Evolutionary conservation across 2,888 invertebrate species (phyloP).

Genomic region (Standfussiana lucernea): DNA sequence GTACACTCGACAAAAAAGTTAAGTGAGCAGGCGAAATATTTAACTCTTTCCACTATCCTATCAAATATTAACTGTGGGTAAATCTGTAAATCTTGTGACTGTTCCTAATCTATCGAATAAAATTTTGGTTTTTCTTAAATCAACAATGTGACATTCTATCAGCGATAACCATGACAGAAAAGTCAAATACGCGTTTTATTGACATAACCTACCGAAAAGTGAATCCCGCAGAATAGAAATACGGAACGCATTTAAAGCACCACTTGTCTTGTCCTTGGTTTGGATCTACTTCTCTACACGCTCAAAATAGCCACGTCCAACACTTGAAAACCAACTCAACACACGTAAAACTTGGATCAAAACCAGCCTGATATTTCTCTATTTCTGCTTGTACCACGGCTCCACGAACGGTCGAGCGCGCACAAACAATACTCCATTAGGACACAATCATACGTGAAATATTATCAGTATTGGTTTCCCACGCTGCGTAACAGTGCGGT

Average conservation of each 20-base stretch:
- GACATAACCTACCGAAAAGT: not conserved
- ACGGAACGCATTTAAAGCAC: not conserved
- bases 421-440: constrained; percentile 63
- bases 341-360: not conserved
- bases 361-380: not conserved
- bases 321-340: not conserved
- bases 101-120: not conserved
- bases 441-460: constrained; percentile 65
- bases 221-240: not conserved
- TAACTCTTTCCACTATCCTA: not conserved
- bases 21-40: not conserved
- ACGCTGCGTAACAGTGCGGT: constrained; percentile 58
- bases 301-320: not conserved
- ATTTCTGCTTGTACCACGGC: not conserved
- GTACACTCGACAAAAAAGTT: not conserved
- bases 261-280: not conserved
- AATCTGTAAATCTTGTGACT: not conserved
- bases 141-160: not conserved
- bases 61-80: not conserved
- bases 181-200: not conserved
- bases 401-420: constrained; percentile 46
- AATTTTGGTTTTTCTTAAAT: not conserved
- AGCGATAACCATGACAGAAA: not conserved
- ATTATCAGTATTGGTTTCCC: constrained; percentile 72
- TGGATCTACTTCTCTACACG: not conserved